Percentiles rank a stretch among this genome's conserved stretches.
Evolutionary conservation across 2,797 vertebrate species (phyloP).

Genomic region (Mallotus villosus): DNA sequence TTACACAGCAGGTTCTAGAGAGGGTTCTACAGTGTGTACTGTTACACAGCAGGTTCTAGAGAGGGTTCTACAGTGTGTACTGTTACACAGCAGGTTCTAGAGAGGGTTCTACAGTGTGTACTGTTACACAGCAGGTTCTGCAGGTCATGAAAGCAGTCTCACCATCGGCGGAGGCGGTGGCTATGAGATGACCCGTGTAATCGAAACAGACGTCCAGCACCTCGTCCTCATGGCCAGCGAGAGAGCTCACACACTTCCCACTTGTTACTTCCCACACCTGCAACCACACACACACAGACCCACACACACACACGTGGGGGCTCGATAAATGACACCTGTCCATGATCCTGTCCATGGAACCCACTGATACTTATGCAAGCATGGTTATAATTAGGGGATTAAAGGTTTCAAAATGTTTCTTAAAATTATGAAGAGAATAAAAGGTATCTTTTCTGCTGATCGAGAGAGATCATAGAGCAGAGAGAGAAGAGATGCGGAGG

Average conservation of each 20-base stretch:
- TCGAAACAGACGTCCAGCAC: constrained; percentile 93
- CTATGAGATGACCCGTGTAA: constrained; percentile 85
- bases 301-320: constrained; percentile 10
- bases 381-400: constrained; percentile 55
- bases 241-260: constrained; percentile 81
- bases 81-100: not conserved
- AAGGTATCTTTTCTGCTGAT: constrained; percentile 19
- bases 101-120: not conserved
- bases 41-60: not conserved
- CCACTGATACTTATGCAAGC: too few relatives aligned
- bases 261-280: constrained; percentile 86
- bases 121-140: not conserved
- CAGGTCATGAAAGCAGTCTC: constrained; percentile 39
- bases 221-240: constrained; percentile 86
- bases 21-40: not conserved
- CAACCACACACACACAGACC: constrained; percentile 39
- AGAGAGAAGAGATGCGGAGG: constrained; percentile 1
- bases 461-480: not conserved
- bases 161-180: constrained; percentile 90
- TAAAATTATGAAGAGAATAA: constrained; percentile 39
- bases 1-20: not conserved
- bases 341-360: too few relatives aligned
- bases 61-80: not conserved
- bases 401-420: constrained; percentile 26
- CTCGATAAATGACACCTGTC: not conserved